Base-by-base conservation (phyloP, 2,888 invertebrate species). In the Drosophila hawaiiensis region DNA sequence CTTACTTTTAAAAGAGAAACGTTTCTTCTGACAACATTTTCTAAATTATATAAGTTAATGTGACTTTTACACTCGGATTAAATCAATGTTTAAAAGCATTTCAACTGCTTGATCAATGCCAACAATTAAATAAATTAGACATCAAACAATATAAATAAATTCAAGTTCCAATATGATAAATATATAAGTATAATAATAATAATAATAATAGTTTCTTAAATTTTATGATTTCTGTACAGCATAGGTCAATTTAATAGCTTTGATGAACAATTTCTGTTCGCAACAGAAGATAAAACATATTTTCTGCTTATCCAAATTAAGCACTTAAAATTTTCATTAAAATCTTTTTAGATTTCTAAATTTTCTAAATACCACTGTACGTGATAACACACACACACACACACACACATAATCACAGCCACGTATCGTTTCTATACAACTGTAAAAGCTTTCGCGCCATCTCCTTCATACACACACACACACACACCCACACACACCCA, bases 371-470 rank as follows among this genome's bases (percentile, higher is more conserved):
- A 19, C 50, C 50, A 56, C 56, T 56, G 56, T 56, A 39, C 56
- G 47, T 47, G 25, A 25, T 16, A 47, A 58, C 61, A 65, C 64
- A 63, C 33, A 60, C 66, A 56, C 55, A 47, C 7, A 50, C 37
- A 63, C 66, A 59, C 55, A 54, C 6, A 62, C 52, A 39, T 55
- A 65, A 61, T 43, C 22, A 59, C 60, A 54, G 43, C 37, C 53
- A 65, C 53, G 60, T 53, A 54, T 52, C 37, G 55, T 35, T 63
- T 29, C 4, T 52, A 16, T 16, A 73, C 58, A 67, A 68, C 66
- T 73, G 80, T 66, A 56, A 79, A 76, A 83, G 75, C 84, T 73
- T 70, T 75, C 69, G 84, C 81, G 83, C 76, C 85, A 79, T 87
- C 85, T 87, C 88, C 58, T 63, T 84, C 70, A 68, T 55, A 66